phyloP scores from a whole-genome alignment of 2,113 vertebrate species.

The Mesitornis unicolor region DNA sequence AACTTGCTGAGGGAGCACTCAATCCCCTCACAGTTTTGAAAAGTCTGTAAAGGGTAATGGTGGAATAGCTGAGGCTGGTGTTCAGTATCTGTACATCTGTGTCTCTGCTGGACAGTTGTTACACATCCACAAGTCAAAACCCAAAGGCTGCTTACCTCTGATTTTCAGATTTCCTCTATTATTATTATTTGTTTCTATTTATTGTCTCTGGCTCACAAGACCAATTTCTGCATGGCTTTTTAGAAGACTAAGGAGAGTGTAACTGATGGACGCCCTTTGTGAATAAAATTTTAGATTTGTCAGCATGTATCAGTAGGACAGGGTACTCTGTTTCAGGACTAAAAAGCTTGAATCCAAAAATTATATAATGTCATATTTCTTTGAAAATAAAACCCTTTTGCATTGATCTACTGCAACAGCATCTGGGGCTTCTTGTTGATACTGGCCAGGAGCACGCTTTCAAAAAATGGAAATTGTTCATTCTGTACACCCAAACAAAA shows the following conservation, averaged over 20 bases:
- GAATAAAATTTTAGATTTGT: background rate
- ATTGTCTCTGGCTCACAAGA: background rate
- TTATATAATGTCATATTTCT: background rate
- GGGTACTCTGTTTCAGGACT: background rate
- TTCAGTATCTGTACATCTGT: background rate
- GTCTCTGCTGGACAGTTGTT: background rate
- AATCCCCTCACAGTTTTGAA: no score
- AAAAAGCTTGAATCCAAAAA: background rate
- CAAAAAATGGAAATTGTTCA: background rate
- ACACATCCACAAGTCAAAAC: background rate
- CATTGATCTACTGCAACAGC: background rate
- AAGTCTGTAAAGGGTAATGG: background rate
- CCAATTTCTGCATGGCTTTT: background rate
- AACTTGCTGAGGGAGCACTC: no score
- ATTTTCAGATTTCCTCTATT: background rate
- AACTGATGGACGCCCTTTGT: background rate
- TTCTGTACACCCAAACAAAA: background rate
- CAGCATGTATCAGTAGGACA: background rate
- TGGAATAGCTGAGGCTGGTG: background rate
- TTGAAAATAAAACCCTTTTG: background rate
- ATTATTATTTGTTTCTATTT: background rate
- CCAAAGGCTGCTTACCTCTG: background rate
- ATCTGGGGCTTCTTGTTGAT: background rate
- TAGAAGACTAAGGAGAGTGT: background rate
- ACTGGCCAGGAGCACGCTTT: background rate